Base-by-base conservation (phyloP, 2,113 vertebrate genomes). In the Phodopus roborovskii region DNA sequence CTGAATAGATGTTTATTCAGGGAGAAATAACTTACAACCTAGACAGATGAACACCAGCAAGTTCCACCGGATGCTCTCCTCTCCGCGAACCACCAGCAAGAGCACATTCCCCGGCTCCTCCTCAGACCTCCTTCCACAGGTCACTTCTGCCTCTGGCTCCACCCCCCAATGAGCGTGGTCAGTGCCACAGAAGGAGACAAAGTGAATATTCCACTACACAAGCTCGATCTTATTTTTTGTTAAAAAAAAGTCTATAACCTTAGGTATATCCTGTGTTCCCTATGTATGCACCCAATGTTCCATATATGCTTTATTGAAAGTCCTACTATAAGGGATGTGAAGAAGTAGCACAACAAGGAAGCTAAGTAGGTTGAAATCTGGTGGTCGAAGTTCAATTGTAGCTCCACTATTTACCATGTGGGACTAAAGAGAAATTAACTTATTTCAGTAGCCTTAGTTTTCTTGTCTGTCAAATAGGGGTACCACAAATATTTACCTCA, bases 341-440 rank as follows among this genome's bases (percentile, higher is more conserved):
- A 11, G 83, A 73, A 62, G 42, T 42, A 88, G 4, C 48, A 62
- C 26, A 94, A 39, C 13, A 82, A 91, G 22, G 8, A 89, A 22
- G 77, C 5, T 6, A 82, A 20, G 45, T 48, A 58, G 73, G 8
- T 24, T 70, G 68, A 95, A 95, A 81, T 26, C 36, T n/a, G 68
- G 79, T 86, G 33, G 33, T n/a, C 84, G 22, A 93, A 62, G 64
- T 82, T 22, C 33, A 86, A 12, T 71, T 48, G 60, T 16, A 71
- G 30, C 24, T 90, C 66, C 2, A 62, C 20, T 3, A 26, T 11
- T 87, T 75, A 56, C 8, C 10, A 58, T 66, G 26, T 53, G 30
- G 90, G 50, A 81, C 19, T 85, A 93, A 62, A 88, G n/a, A n/a
- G 10, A 93, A 89, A 45, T 73, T 90, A 89, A 60, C 62, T 93